Conservation (phyloP, 2,113 vertebrate species). For the Microcebus jonahi region DNA sequence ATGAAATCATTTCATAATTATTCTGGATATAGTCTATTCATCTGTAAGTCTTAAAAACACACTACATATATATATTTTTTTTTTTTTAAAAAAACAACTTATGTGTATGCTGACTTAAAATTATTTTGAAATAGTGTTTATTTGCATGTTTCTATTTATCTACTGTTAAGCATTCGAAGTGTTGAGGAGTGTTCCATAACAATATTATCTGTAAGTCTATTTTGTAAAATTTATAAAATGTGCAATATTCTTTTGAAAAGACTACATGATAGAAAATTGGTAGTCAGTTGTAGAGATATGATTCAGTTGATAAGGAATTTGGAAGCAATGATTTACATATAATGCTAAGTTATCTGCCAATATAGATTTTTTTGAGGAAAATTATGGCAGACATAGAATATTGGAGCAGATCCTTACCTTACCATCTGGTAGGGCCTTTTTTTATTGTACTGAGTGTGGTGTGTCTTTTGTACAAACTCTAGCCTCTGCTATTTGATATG, state of each 20-base stretch:
- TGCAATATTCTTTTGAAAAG: conserved; percentile 41
- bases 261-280: conserved; percentile 73
- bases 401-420: conserved; percentile 77
- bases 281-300: conserved; percentile 76
- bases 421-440: conserved; percentile 78
- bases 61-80: background rate
- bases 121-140: background rate
- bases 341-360: conserved; percentile 80
- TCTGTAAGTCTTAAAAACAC: background rate
- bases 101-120: background rate
- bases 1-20: background rate
- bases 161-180: conserved; percentile 61
- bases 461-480: conserved; percentile 86
- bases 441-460: conserved; percentile 83
- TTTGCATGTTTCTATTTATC: background rate
- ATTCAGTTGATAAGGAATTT: conserved; percentile 79
- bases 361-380: conserved; percentile 69
- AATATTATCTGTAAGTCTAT: conserved; percentile 71
- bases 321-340: conserved; percentile 86
- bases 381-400: conserved; percentile 79
- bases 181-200: conserved; percentile 41
- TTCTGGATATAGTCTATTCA: background rate
- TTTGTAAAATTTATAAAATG: conserved; percentile 44
- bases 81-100: background rate
- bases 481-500: conserved; percentile 89